Evolutionary conservation across 2,113 vertebrate species (phyloP), one percentile per base, ranked within the genome.

Genomic region (Ifrita kowaldi): DNA sequence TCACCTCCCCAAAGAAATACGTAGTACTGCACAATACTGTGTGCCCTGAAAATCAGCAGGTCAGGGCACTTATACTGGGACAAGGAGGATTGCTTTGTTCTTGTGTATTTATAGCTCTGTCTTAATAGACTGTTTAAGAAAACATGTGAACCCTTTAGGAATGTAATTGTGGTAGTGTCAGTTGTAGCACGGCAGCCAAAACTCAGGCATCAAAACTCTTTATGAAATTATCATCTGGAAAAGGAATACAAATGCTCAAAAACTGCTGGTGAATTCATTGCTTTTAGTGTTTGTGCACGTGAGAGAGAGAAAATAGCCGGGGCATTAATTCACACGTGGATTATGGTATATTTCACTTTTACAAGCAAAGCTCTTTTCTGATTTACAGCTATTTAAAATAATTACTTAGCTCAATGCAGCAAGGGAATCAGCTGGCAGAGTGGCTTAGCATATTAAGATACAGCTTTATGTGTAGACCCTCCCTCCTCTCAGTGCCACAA

Each of bases 361-460:
- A 91, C 93, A 90, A 95, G 67, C 52, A 39, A 97, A 97, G 80
- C 42, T 84, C 59, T 90, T 95, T 88, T 89, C 95, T 86, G 46
- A 95, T 97, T 94, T 85, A 96, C 64, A 83, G 90, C 95, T 95
- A 95, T 97, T 98, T 97, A 89, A 97, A 98, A 95, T 96, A 95
- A 98, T 97, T 97, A 93, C 91, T 95, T 91, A 86, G 60, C 85
- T 96, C 49, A 67, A 92, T 95, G 44, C 76, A 92, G 79, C 94
- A 90, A 60, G 94, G 95, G 92, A 97, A 97, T 97, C 75, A 94
- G 91, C 83, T 96, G 90, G 90, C 89, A 92, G 57, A 89, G 74
- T 53, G 53, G 75, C 83, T 93, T 76, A 90, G 82, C 64, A 67
- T 93, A 71, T 83, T 88, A 75, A 89, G 96, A 87, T 88, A 35